Percentiles rank a stretch among this genome's conserved stretches.
These are phyloP conservation scores for Ondatra zibethicus DNA, from an alignment of 2,113 vertebrate genomes.

Conservation along the genomic window DNA sequence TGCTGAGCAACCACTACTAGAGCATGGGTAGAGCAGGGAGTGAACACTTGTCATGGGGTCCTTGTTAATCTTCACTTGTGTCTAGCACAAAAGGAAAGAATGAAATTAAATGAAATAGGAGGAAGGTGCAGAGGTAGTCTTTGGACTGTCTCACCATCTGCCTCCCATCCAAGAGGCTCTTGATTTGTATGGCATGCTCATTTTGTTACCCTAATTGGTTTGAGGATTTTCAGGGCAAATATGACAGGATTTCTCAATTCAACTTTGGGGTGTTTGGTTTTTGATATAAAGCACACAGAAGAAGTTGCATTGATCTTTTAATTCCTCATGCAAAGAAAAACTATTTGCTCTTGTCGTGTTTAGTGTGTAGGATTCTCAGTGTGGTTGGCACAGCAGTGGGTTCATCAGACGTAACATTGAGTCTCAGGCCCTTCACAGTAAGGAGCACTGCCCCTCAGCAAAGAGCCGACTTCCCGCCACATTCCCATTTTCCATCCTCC, in stretches of 20 bases:
- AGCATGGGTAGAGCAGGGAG: neutral
- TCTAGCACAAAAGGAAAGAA: neutral
- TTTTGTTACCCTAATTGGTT: conserved; percentile 6
- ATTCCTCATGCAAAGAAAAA: conserved; percentile 54
- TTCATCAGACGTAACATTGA: rapidly evolving
- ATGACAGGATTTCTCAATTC: neutral
- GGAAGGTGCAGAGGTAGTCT: rapidly evolving
- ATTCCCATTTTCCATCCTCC: neutral
- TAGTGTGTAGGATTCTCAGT: neutral
- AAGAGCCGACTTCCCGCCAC: rapidly evolving
- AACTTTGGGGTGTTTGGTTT: conserved; percentile 66
- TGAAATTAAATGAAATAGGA: rapidly evolving
- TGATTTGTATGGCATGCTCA: rapidly evolving
- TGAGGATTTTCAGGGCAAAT: conserved; percentile 65
- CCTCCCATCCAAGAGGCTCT: rapidly evolving
- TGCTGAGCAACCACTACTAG: rapidly evolving
- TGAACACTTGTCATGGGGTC: rapidly evolving
- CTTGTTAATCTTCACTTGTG: rapidly evolving
- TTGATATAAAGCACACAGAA: conserved; percentile 45
- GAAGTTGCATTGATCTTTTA: conserved; percentile 42
- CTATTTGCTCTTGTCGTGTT: conserved; percentile 47
- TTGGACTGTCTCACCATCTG: rapidly evolving
- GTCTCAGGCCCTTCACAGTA: rapidly evolving
- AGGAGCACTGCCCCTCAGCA: too few relatives aligned
- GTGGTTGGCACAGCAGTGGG: rapidly evolving